Base-by-base conservation (phyloP, 2,797 vertebrate species). In the Sorex maritimensis region DNA sequence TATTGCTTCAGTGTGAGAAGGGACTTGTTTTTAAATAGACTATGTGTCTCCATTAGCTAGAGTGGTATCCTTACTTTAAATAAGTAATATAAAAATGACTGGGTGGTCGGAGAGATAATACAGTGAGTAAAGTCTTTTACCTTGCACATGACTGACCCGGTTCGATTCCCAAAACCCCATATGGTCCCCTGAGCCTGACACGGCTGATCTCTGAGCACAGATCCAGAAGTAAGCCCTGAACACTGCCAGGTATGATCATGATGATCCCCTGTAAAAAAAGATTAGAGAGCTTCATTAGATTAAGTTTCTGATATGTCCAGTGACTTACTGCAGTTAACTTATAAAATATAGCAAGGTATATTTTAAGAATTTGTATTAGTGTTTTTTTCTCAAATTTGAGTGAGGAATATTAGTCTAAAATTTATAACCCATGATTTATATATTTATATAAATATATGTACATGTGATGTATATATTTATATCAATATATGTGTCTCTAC, bases 61-160 rank as follows among this genome's bases (percentile, higher is more conserved):
- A 94, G 30, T 85, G 67, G 69, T 94, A 63, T 93, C 41, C 34
- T 94, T 91, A 68, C 55, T 91, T 67, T 88, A 73, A 72, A 52
- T 82, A 80, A 93, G 93, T 95, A 78, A 55, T 72, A 58, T 86
- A 69, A 58, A 67, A 75, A 84, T 67, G 52, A 61, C 46, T 49
- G 4, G 68, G 46, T 74, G 49, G 90, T 58, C 17, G 14, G 17
- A 58, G 55, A 58, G 17, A 58, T 55, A 55, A 12, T 55, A 55
- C 52, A 55, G 52, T 58, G 55, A 13, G 17, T 58, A 58, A 58
- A 52, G 14, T 19, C 55, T 6, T 6, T 17, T 58, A 19, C 15
- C 55, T 58, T 58, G 55, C 55, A 58, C 55, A 58, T 58, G 55
- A 21, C 55, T 58, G 55, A 58, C 55, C 55, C 55, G 19, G 55